A percentile compares a stretch with the other conserved stretches of the same genome.
These are phyloP conservation scores for Chionodraco myersi DNA, from an alignment of 2,113 vertebrate species.

Conservation along the genomic window DNA sequence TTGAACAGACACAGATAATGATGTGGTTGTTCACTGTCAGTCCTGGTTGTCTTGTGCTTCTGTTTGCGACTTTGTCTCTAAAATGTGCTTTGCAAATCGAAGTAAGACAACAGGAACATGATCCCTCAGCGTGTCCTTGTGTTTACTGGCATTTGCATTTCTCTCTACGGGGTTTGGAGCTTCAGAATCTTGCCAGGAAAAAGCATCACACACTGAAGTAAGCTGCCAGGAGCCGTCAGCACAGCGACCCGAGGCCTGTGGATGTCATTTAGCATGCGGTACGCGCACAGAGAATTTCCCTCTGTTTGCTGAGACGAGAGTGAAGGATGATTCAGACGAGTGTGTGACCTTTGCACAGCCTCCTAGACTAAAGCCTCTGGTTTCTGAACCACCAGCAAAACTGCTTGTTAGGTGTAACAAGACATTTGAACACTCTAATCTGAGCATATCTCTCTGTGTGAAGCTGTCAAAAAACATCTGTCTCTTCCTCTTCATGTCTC, in stretches of 20 bases:
- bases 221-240: slow-evolving; percentile 8
- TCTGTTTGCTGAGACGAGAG: slow-evolving; percentile 3
- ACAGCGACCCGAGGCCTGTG: not conserved
- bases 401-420: not conserved
- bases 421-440: slow-evolving; percentile 2
- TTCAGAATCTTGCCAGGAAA: slow-evolving; percentile 20
- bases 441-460: not conserved
- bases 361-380: not conserved
- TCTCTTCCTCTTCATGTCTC: not conserved
- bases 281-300: not conserved
- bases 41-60: not conserved
- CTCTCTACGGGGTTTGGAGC: slow-evolving; percentile 3
- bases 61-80: not conserved
- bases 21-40: not conserved
- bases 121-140: slow-evolving; percentile 4
- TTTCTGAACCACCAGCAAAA: not conserved
- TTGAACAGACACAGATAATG: too few relatives aligned
- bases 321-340: slow-evolving; percentile 4
- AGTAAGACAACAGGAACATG: slow-evolving; percentile 1
- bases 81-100: slow-evolving; percentile 7
- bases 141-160: slow-evolving; percentile 11
- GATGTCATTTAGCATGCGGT: slow-evolving; percentile 16
- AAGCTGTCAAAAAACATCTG: not conserved
- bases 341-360: slow-evolving; percentile 14
- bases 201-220: slow-evolving; percentile 8